Conservation (phyloP, 2,888 invertebrate species). For the Andrena bicolor region DNA sequence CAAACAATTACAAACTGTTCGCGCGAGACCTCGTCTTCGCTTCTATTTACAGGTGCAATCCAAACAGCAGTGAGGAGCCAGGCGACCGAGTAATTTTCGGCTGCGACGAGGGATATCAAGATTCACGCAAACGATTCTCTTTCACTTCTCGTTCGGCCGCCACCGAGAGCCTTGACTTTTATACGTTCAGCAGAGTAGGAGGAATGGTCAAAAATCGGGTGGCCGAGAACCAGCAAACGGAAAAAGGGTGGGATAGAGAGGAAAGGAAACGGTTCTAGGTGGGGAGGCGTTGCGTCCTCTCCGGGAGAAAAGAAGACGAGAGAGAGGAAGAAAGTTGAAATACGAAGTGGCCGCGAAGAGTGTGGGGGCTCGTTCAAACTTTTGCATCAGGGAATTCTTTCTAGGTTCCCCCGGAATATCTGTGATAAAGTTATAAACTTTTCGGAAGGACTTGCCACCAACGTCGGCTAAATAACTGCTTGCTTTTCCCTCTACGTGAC, state of each 20-base stretch:
- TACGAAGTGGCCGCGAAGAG: slow-evolving; percentile 56
- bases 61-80: slow-evolving; percentile 27
- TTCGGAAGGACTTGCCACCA: slow-evolving; percentile 59
- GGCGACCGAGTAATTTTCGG: slow-evolving; percentile 63
- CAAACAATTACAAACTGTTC: slow-evolving; percentile 56
- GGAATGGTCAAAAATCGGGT: slow-evolving; percentile 36
- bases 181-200: slow-evolving; percentile 39
- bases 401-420: slow-evolving; percentile 70
- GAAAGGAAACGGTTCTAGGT: slow-evolving; percentile 5
- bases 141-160: slow-evolving; percentile 35
- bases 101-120: slow-evolving; percentile 62
- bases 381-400: slow-evolving; percentile 79
- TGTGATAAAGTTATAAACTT: slow-evolving; percentile 78
- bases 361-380: slow-evolving; percentile 73
- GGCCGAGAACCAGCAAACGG: slow-evolving; percentile 15
- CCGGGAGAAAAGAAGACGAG: not conserved
- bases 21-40: slow-evolving; percentile 60
- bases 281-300: not conserved
- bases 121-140: slow-evolving; percentile 66
- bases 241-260: slow-evolving; percentile 7
- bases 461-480: slow-evolving; percentile 69
- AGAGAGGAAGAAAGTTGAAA: slow-evolving; percentile 60
- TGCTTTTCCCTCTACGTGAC: slow-evolving; percentile 56
- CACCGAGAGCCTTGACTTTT: slow-evolving; percentile 55
- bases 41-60: slow-evolving; percentile 61